Evolutionary conservation across 1,140 invertebrate species (phyloP).

Genomic region (Atta texana): DNA sequence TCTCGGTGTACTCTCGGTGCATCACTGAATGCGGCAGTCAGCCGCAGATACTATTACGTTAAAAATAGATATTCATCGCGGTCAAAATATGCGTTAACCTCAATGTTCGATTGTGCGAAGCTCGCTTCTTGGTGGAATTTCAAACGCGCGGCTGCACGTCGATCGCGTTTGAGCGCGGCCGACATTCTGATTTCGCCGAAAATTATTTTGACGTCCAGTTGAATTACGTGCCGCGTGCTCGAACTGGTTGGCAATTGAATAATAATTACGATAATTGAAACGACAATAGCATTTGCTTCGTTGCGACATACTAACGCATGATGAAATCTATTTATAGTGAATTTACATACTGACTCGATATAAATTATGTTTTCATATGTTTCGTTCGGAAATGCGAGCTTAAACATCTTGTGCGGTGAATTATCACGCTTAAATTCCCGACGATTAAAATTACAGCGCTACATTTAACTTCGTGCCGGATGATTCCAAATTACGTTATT

Average conservation of each 20-base stretch:
- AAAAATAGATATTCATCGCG: conserved; percentile 67
- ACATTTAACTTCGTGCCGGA: background rate
- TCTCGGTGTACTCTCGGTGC: background rate
- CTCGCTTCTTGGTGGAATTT: conserved; percentile 62
- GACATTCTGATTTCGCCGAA: conserved; percentile 26
- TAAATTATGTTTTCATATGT: background rate
- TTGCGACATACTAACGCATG: background rate
- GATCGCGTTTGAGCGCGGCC: conserved; percentile 26
- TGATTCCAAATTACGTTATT: conserved; percentile 22
- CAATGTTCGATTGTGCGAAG: conserved; percentile 33
- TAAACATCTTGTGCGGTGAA: conserved; percentile 9
- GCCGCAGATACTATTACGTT: conserved; percentile 5
- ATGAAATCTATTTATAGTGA: background rate
- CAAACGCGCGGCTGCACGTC: conserved; percentile 35
- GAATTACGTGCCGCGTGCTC: background rate
- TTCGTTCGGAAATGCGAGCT: background rate
- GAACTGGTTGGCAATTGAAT: background rate
- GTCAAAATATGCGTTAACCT: background rate
- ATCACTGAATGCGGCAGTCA: background rate
- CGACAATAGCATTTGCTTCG: background rate
- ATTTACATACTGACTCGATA: conserved; percentile 1
- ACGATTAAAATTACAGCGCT: background rate
- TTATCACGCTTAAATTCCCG: background rate
- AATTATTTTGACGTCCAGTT: conserved; percentile 17
- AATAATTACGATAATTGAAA: conserved; percentile 14